Evolutionary conservation across 2,113 vertebrate genomes (phyloP), one percentile per base, ranked within the genome.

Genomic region (Vidua macroura): DNA sequence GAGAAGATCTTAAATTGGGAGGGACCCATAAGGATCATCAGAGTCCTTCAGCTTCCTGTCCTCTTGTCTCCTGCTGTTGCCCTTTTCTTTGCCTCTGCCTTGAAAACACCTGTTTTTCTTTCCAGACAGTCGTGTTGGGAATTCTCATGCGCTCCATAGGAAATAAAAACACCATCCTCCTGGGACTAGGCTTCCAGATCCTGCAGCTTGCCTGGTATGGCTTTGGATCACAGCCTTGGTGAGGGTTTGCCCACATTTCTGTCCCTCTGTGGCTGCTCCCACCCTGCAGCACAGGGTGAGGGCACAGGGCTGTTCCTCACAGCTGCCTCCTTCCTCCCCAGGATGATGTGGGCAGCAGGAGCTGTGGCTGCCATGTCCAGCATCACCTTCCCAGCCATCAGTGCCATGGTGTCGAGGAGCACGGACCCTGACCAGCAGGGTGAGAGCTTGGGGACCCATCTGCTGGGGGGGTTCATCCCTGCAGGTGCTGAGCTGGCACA

Each of bases 311-410:
- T 17, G n/a, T 3, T 79, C 27, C 44, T 85, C 6, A 9, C 22
- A 6, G 24, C 52, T 15, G 35, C 37, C 31, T 49, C 70, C 55
- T 80, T 27, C 67, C 55, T 83, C 69, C 59, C 30, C 46, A 99
- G 99, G 99, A 99, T 99, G 99, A 99, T 99, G 98, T 99, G 98
- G 99, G 99, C 98, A 37, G 98, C 98, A 21, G 98, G 98, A 83
- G 98, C 99, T 0, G 98, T 99, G 60, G 98, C 98, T 56, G 98
- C 99, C 92, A 99, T 99, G 99, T 99, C 99, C 70, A 99, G 98
- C 96, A 99, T 99, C 96, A 99, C 98, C 16, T 98, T 98, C 95
- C 98, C 98, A 5, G 99, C 98, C 60, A 98, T 99, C 96, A 99
- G 98, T 95, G 98, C 98, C 95, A 98, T 99, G 31, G 98, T 99